Base-by-base conservation (phyloP, 2,888 invertebrate genomes). In the Microplitis manilae region DNA sequence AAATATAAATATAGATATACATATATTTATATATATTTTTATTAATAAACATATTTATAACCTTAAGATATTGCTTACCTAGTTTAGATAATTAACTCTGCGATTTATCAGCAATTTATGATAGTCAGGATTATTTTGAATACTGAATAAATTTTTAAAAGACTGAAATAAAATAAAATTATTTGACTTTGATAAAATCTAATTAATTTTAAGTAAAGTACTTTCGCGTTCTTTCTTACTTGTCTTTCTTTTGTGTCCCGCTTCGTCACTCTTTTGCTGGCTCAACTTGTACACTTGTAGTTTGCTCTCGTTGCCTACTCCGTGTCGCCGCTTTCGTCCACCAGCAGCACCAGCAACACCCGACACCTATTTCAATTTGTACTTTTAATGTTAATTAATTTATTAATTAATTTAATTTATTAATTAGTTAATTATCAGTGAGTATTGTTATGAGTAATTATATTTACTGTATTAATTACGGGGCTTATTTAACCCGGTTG, bases 1-100 rank as follows among this genome's bases (percentile, higher is more conserved):
- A 30, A 30, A 30, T 30, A 30, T 30, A 30, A 30, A 30, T 30
- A 20, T 59, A 30, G 20, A 20, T 15, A 20, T 38, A 13, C 2
- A 13, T 70, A 9, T n/a, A 30, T 70, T 70, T 30, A 6, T 67
- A 40, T 59, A 68, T 8, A 40, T 50, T 62, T 40, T 59, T 39
- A 17, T 70, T 40, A 75, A 41, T 40, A 91, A 92, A 80, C 92
- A 60, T n/a, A 70, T 70, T 30, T 30, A 4, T 61, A 38, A 50
- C 50, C 50, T 38, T 59, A 15, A 17, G 40, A 64, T 13, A 9
- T 38, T 38, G 7, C 65, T 65, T 13, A 65, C 20, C 13, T 65
- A 30, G 30, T 65, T 65, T 38, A 13, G 13, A 65, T 30, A 65
- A 30, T n/a, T 7, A 30, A 8, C 30, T 30, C 20, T 20, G 30